These are phyloP conservation scores for Synergus gifuensis DNA, from an alignment of 2,888 invertebrate species.

Conservation along the genomic window DNA sequence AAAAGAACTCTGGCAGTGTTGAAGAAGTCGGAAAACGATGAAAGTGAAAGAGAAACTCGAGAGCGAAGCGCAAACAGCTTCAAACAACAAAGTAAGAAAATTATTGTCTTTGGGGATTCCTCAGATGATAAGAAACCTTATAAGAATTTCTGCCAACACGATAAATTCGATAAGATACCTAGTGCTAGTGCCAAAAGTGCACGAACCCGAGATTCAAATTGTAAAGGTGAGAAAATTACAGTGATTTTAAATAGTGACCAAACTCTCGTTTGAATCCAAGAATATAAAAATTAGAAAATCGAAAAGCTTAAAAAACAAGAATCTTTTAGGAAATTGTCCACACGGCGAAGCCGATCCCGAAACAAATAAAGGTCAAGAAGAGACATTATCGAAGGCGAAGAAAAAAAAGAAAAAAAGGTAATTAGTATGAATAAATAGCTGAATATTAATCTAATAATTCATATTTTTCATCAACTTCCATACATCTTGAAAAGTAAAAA, in stretches of 20 bases:
- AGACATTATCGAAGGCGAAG: constrained; percentile 53
- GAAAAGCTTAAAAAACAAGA: too few relatives aligned
- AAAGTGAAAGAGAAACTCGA: constrained; percentile 38
- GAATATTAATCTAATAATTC: neutral
- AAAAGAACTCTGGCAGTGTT: constrained; percentile 55
- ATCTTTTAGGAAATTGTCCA: neutral
- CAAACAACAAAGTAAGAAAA: neutral
- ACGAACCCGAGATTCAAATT: constrained; percentile 17
- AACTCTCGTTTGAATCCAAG: too few relatives aligned
- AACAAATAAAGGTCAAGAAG: constrained; percentile 46
- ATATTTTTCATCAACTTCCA: neutral
- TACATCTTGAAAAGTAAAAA: neutral
- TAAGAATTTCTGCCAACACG: constrained; percentile 6
- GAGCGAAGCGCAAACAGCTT: constrained; percentile 43
- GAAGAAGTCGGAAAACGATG: constrained; percentile 49
- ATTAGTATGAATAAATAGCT: neutral
- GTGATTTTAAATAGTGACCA: too few relatives aligned
- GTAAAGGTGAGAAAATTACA: neutral
- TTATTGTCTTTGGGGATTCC: neutral
- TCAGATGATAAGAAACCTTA: constrained; percentile 4
- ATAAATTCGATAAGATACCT: neutral
- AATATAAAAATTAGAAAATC: too few relatives aligned
- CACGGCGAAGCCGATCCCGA: constrained; percentile 45
- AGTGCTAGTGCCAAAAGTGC: constrained; percentile 12
- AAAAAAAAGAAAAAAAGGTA: constrained; percentile 67